Percentiles rank a stretch among this genome's conserved stretches.
phyloP scores from a whole-genome alignment of 2,113 vertebrate genomes.

The Pipa parva region DNA sequence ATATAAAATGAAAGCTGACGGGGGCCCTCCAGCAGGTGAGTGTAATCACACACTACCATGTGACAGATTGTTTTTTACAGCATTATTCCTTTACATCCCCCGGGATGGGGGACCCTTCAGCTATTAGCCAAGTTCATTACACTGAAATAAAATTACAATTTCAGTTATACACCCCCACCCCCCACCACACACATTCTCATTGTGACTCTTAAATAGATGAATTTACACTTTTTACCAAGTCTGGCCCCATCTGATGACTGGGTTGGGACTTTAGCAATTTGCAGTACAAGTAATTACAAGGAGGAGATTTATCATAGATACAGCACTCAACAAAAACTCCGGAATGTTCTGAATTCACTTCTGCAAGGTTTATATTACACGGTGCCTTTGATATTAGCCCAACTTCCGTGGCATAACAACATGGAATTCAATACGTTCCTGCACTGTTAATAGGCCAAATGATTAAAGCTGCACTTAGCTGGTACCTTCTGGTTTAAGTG shows the following conservation, averaged over 20 bases:
- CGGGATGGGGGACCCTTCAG: too few species aligned
- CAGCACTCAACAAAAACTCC: neutral
- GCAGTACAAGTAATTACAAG: neutral
- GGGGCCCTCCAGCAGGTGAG: too few species aligned
- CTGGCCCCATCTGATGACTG: neutral
- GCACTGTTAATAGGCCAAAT: slow-evolving; percentile 13
- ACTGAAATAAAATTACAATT: too few species aligned
- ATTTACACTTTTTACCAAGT: too few species aligned
- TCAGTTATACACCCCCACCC: too few species aligned
- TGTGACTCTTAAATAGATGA: too few species aligned
- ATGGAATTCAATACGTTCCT: slow-evolving; percentile 21
- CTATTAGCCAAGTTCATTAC: too few species aligned
- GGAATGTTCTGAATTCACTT: slow-evolving; percentile 20
- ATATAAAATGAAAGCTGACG: too few species aligned
- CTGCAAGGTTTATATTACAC: slow-evolving; percentile 24
- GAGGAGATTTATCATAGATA: neutral
- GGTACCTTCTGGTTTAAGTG: slow-evolving; percentile 24
- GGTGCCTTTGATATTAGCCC: neutral
- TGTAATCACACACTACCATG: too few species aligned
- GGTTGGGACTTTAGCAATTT: neutral
- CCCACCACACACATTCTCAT: too few species aligned
- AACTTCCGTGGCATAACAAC: slow-evolving; percentile 2
- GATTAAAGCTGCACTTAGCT: slow-evolving; percentile 32
- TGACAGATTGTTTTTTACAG: too few species aligned
- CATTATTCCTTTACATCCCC: too few species aligned